Percentiles rank a stretch among this genome's conserved stretches.
Evolutionary conservation across 2,888 invertebrate genomes (phyloP).

Genomic region (Hedya salicella): DNA sequence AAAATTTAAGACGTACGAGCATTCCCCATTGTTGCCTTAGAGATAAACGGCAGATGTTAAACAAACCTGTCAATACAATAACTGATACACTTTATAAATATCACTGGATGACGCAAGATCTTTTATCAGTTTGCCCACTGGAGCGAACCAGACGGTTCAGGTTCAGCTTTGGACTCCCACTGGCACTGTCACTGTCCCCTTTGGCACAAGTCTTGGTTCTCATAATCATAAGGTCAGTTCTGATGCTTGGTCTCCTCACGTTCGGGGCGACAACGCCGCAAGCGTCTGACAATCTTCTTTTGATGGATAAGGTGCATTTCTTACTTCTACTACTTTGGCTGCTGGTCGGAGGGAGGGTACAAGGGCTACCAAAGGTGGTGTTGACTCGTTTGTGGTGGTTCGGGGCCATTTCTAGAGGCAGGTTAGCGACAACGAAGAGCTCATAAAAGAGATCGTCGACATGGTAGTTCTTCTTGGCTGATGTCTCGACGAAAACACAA

Average conservation of each 20-base stretch:
- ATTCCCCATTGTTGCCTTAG: conserved; percentile 2
- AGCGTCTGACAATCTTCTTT: conserved; percentile 92
- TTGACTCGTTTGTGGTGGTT: conserved; percentile 93
- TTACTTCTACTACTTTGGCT: conserved; percentile 87
- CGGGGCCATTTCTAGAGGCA: conserved; percentile 95
- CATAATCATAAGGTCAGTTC: conserved; percentile 95
- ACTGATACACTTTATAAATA: conserved; percentile 49
- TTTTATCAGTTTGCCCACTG: conserved; percentile 75
- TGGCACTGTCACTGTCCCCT: conserved; percentile 87
- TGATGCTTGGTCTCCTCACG: conserved; percentile 93
- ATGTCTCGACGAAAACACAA: conserved; percentile 92
- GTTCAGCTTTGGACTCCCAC: conserved; percentile 81
- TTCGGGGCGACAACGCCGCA: conserved; percentile 96
- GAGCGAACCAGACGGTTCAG: conserved; percentile 79
- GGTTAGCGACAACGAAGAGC: conserved; percentile 91
- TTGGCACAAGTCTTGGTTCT: conserved; percentile 92
- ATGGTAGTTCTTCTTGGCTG: conserved; percentile 91
- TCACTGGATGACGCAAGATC: conserved; percentile 82
- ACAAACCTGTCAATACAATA: neutral
- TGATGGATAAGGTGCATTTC: conserved; percentile 92
- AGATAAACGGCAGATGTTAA: neutral
- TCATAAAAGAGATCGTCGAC: conserved; percentile 94
- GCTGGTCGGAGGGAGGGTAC: conserved; percentile 89
- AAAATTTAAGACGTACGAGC: neutral
- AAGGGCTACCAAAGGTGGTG: conserved; percentile 90